A percentile compares a stretch with the other conserved stretches of the same genome.
These are phyloP conservation scores for Struthidea cinerea DNA, from an alignment of 2,113 vertebrate species.

Conservation along the genomic window DNA sequence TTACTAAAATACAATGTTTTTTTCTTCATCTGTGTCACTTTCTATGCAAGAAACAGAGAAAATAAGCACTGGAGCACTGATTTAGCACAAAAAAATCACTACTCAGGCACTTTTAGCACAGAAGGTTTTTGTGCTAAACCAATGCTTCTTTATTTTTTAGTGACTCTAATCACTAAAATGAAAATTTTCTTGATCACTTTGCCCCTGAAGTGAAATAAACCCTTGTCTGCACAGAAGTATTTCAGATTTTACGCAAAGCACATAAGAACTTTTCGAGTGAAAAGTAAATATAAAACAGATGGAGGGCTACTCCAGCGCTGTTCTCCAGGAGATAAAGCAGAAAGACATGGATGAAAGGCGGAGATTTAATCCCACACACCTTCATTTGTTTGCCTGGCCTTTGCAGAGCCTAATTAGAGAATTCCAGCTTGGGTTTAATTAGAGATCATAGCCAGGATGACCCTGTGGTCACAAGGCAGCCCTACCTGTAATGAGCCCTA, in stretches of 20 bases:
- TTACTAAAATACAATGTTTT: not conserved
- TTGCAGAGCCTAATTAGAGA: not conserved
- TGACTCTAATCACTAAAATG: not conserved
- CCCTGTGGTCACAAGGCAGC: not conserved
- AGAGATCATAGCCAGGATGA: not conserved
- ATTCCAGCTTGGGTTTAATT: not conserved
- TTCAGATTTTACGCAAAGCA: not conserved
- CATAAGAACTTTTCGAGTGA: accelerated
- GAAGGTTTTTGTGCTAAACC: not conserved
- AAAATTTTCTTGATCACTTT: not conserved
- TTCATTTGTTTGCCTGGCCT: not conserved
- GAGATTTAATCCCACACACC: not conserved
- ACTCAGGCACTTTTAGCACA: not conserved
- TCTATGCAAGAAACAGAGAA: not conserved
- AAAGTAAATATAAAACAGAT: not conserved
- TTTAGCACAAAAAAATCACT: not conserved
- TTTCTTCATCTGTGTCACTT: not conserved
- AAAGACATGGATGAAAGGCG: not conserved
- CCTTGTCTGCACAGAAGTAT: not conserved
- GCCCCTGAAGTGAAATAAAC: not conserved
- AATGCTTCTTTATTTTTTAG: not conserved
- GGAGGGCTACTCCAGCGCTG: not conserved
- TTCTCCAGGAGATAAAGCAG: not conserved
- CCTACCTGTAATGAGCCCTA: not conserved
- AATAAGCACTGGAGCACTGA: not conserved